Evolutionary conservation across 2,797 vertebrate genomes (phyloP), one percentile per base, ranked within the genome.

Genomic region (Prionace glauca): DNA sequence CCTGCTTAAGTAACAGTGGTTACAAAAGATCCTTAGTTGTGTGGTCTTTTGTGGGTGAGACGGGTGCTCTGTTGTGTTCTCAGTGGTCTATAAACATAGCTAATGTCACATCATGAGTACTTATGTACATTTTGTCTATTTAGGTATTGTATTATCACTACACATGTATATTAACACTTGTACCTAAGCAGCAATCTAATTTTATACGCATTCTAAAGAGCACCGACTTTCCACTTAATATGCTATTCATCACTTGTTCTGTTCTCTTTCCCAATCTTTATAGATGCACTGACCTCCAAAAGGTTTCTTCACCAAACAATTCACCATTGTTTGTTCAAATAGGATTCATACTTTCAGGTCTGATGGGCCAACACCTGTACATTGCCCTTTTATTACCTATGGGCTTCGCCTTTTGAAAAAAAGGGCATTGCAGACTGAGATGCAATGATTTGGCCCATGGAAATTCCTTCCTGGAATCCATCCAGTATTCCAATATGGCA

Each of bases 381-480:
- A 45, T 12, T 22, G 41, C 81, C 81, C 41, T 22, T 84, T 84
- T 84, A 45, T 84, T 45, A 84, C 20, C 20, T 45, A 20, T 45
- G 81, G 45, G 81, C 36, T 84, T 84, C 45, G 36, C 36, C 36
- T 84, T 84, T 84, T 45, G 22, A 84, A 20, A 0, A 56, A 9
- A 45, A 84, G 8, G 22, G 41, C 41, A 45, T 36, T 84, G 36
- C 81, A 45, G 81, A 84, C 81, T 84, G 36, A 84, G 81, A 24
- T 20, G 1, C 81, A 45, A 41, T 24, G 41, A 84, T 84, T 22
- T 84, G 41, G 41, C 41, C 41, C 81, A 84, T 84, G 41, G 81
- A 84, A 84, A 45, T 84, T 84, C 41, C 81, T 84, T 84, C 36
- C 81, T 84, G 81, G 81, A 84, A 84, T 84, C 81, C 81, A 84